Conservation (phyloP, 2,113 vertebrate species). For the Pachypanchax playfairii region DNA sequence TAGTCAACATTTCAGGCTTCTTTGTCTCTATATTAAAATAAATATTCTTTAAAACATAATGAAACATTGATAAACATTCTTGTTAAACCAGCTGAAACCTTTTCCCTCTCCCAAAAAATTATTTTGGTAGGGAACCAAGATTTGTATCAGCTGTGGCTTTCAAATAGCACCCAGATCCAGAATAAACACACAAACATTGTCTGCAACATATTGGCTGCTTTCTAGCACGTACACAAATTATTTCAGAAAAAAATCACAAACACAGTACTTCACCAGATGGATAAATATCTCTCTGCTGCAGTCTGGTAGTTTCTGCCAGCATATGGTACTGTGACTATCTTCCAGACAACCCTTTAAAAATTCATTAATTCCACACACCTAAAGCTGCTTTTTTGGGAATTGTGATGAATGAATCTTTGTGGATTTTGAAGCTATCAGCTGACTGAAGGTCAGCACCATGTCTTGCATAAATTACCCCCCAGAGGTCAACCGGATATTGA, state of each 20-base stretch:
- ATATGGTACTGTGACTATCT: constrained; percentile 48
- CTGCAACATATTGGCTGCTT: constrained; percentile 21
- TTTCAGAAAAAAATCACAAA: constrained; percentile 28
- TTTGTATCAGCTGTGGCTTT: not conserved
- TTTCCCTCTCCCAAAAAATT: too few relatives aligned
- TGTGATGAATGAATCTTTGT: constrained; percentile 69
- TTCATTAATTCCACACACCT: constrained; percentile 61
- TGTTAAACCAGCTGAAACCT: too few relatives aligned
- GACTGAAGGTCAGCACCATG: constrained; percentile 40
- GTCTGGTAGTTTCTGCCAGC: constrained; percentile 57
- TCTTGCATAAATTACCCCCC: constrained; percentile 66
- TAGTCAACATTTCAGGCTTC: too few relatives aligned
- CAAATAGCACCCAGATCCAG: not conserved
- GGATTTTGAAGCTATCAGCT: constrained; percentile 69
- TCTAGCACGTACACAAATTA: constrained; percentile 18
- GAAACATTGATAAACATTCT: too few relatives aligned
- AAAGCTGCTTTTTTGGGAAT: constrained; percentile 62
- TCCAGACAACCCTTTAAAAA: constrained; percentile 59
- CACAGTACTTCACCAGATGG: constrained; percentile 52
- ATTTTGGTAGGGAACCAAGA: not conserved
- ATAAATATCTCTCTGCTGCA: constrained; percentile 55
- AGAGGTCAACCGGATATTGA: constrained; percentile 67
- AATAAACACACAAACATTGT: constrained; percentile 8
- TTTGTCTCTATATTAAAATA: too few relatives aligned
- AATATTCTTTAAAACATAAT: too few relatives aligned